Evolutionary conservation across 1,140 invertebrate species (phyloP), one percentile per base, ranked within the genome.

Genomic region (Pseudomyrmex gracilis): DNA sequence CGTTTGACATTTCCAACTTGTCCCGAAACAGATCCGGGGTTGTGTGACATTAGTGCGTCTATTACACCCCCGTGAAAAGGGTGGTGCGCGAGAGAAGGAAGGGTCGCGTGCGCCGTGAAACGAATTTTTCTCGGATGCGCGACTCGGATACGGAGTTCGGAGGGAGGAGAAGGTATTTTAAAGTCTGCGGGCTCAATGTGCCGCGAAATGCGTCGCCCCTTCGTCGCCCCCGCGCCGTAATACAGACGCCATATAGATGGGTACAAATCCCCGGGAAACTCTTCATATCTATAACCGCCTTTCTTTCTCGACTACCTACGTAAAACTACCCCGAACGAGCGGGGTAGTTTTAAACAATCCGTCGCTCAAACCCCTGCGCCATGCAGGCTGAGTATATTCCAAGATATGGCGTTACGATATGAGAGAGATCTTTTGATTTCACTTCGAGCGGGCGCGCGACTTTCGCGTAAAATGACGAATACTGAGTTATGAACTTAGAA

Each of bases 101-200:
- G 10, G 24, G 3, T 12, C 60, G 24, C 24, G 24, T 34, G 61
- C 20, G 66, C 10, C 45, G 43, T 53, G 49, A 53, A 51, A 53
- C 49, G 67, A 15, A 70, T 70, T 70, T 70, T 70, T 70, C 13
- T 22, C 22, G 8, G 20, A 68, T 34, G 51, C 34, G 57, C 43
- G 83, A 83, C 68, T 87, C 87, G 86, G 83, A 87, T 89, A 89
- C 71, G 20, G 53, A 76, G n/a, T 87, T 87, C 76, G 84, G 4
- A 34, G 34, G 7, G 34, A 5, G 34, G 5, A 34, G 57, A 17
- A 17, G 70, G 57, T 85, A 76, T 90, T 92, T 92, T 91, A 90
- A 92, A 92, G 89, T 92, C 90, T 87, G 86, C 86, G 76, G 87
- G 82, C 85, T 91, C 91, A 93, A 93, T 93, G 91, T 93, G 87